These are phyloP conservation scores for Tenebrio molitor DNA, from an alignment of 1,140 invertebrate genomes.

Conservation along the genomic window DNA sequence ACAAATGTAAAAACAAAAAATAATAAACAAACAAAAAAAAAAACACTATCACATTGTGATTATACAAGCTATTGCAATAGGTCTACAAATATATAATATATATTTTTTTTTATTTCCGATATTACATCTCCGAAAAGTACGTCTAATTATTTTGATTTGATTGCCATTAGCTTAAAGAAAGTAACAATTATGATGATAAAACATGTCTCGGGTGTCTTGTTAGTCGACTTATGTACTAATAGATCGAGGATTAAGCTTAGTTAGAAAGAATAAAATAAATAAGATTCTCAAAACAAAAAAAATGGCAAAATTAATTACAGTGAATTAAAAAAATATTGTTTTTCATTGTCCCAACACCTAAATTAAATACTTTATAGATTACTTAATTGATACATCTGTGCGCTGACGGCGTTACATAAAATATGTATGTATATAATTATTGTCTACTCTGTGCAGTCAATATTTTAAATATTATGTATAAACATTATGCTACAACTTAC, in stretches of 20 bases:
- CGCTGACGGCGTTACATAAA: slow-evolving; percentile 56
- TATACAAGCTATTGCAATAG: slow-evolving; percentile 51
- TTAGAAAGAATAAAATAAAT: slow-evolving; percentile 52
- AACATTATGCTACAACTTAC: slow-evolving; percentile 54
- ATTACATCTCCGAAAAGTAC: slow-evolving; percentile 46
- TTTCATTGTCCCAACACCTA: slow-evolving; percentile 63
- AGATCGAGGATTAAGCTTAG: slow-evolving; percentile 24
- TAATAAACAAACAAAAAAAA: slow-evolving; percentile 60
- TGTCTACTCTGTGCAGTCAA: slow-evolving; percentile 63
- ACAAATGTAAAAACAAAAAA: slow-evolving; percentile 61
- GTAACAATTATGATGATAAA: slow-evolving; percentile 10
- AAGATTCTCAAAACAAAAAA: slow-evolving; percentile 54
- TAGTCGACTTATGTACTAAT: slow-evolving; percentile 11
- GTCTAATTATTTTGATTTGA: slow-evolving; percentile 17
- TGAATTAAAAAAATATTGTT: slow-evolving; percentile 57
- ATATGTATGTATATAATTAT: slow-evolving; percentile 57
- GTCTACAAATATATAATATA: too few species aligned
- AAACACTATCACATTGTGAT: slow-evolving; percentile 62
- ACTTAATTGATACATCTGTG: slow-evolving; percentile 57
- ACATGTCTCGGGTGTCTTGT: slow-evolving; percentile 19
- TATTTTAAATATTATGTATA: slow-evolving; percentile 56
- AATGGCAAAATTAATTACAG: slow-evolving; percentile 52
- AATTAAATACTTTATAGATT: slow-evolving; percentile 57
- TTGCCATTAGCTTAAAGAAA: slow-evolving; percentile 33
- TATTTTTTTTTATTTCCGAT: slow-evolving; percentile 48